Conservation (phyloP, 2,888 invertebrate genomes). For the Pherbina coryleti region DNA sequence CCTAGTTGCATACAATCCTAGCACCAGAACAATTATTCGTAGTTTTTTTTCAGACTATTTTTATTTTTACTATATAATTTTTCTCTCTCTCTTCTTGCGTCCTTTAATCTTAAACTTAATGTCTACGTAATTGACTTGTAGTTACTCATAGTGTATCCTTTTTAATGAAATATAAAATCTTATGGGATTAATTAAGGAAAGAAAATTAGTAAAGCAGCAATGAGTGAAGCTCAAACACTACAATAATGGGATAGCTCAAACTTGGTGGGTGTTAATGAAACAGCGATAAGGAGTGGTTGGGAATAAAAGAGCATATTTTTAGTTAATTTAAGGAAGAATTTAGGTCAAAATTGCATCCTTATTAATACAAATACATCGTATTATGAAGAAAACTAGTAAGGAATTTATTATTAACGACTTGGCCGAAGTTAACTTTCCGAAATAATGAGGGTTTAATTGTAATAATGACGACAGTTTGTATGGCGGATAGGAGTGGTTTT, state of each 20-base stretch:
- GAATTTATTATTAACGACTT: too few species aligned
- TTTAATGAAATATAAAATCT: slow-evolving; percentile 25
- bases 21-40: too few species aligned
- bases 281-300: neutral
- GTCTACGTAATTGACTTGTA: neutral
- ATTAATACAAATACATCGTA: too few species aligned
- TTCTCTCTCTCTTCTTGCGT: neutral
- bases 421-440: too few species aligned
- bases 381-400: too few species aligned
- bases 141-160: neutral
- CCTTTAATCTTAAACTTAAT: neutral
- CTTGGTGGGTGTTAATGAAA: neutral
- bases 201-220: neutral
- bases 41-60: neutral
- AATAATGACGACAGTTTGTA: too few species aligned
- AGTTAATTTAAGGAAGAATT: neutral
- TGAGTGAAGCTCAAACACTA: neutral
- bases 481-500: too few species aligned
- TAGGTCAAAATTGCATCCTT: too few species aligned
- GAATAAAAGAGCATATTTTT: neutral
- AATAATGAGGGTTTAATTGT: too few species aligned
- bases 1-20: too few species aligned
- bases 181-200: slow-evolving; percentile 1
- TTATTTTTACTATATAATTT: neutral
- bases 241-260: neutral